Conservation (phyloP, 2,888 invertebrate genomes). For the Boloria euphrosyne region DNA sequence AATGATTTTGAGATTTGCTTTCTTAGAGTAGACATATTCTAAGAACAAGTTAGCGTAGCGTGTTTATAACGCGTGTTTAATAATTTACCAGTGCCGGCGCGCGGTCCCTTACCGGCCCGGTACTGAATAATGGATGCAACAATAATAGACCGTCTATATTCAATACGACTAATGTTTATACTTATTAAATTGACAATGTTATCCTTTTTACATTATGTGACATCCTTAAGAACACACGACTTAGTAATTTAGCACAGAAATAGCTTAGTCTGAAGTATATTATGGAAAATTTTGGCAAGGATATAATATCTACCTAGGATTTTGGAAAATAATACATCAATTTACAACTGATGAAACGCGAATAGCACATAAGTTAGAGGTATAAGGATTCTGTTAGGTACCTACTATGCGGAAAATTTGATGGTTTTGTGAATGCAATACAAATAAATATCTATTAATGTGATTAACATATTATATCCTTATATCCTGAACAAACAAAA, state of each 20-base stretch:
- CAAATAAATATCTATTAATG: too few relatives aligned
- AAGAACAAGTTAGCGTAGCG: conserved; percentile 67
- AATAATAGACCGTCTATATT: conserved; percentile 69
- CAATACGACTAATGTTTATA: conserved; percentile 48
- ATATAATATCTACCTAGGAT: too few relatives aligned
- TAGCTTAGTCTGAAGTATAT: too few relatives aligned
- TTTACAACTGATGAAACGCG: too few relatives aligned
- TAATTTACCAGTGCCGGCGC: conserved; percentile 70
- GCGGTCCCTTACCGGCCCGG: conserved; percentile 64
- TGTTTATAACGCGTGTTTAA: conserved; percentile 78
- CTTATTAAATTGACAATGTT: conserved; percentile 12
- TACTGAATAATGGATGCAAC: conserved; percentile 77
- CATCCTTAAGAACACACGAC: neutral
- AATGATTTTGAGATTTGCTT: conserved; percentile 63
- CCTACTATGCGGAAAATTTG: too few relatives aligned
- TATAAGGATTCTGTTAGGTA: too few relatives aligned
- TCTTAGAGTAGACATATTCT: conserved; percentile 57
- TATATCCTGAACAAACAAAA: too few relatives aligned
- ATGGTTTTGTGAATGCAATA: too few relatives aligned
- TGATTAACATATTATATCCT: too few relatives aligned
- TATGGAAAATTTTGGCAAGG: too few relatives aligned
- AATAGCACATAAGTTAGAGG: too few relatives aligned
- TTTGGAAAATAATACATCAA: too few relatives aligned
- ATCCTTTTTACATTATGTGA: conserved; percentile 7
- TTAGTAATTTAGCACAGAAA: neutral